Conservation (phyloP, 2,797 vertebrate genomes). For the Sphenodon punctatus region DNA sequence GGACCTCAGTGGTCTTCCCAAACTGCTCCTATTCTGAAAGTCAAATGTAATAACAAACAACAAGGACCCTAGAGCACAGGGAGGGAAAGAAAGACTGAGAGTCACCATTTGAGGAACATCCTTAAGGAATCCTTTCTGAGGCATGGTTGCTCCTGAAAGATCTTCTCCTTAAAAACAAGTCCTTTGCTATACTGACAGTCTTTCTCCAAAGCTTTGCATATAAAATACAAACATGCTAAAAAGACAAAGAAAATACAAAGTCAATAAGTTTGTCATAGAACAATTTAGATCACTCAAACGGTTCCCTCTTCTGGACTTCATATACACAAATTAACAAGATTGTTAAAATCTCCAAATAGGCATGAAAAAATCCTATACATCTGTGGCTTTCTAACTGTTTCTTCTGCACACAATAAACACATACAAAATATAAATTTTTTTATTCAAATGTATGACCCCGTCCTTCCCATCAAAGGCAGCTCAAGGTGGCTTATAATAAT, state of each 20-base stretch:
- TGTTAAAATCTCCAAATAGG: neutral
- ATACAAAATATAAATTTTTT: neutral
- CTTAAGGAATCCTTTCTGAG: slow-evolving; percentile 90
- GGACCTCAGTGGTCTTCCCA: neutral
- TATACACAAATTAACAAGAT: neutral
- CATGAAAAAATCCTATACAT: neutral
- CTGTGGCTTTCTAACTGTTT: neutral
- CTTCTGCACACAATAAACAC: neutral
- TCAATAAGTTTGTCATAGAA: neutral
- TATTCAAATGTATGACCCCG: too few relatives aligned
- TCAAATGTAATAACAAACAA: neutral
- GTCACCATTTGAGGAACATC: slow-evolving; percentile 93
- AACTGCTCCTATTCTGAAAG: neutral
- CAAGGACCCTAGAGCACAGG: neutral
- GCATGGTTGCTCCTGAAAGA: slow-evolving; percentile 94
- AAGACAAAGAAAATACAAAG: slow-evolving; percentile 1
- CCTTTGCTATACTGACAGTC: slow-evolving; percentile 94
- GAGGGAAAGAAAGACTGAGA: neutral
- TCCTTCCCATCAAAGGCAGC: too few relatives aligned
- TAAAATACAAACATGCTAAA: slow-evolving; percentile 93
- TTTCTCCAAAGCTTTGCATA: slow-evolving; percentile 94
- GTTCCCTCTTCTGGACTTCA: neutral
- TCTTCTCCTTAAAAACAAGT: slow-evolving; percentile 94
- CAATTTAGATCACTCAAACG: neutral
- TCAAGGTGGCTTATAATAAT: too few relatives aligned